phyloP scores from a whole-genome alignment of 2,888 invertebrate genomes.

The Agriopis marginaria region DNA sequence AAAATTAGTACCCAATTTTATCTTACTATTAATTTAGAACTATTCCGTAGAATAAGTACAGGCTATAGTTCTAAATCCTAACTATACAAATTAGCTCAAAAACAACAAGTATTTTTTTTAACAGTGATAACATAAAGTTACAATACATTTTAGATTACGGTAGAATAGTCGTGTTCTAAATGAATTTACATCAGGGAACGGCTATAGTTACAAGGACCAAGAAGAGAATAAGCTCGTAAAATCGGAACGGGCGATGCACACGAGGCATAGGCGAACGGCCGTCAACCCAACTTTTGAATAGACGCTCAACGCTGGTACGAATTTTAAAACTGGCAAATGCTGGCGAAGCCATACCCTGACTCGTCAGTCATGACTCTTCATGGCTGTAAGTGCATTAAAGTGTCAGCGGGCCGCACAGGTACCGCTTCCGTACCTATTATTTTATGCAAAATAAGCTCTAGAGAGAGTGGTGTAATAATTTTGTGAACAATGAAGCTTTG shows the following conservation, averaged over 20 bases:
- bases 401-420: constrained; percentile 62
- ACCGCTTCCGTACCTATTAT: constrained; percentile 66
- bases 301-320: constrained; percentile 46
- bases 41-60: too few species aligned
- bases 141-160: too few species aligned
- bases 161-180: neutral
- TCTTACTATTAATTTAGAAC: too few species aligned
- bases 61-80: too few species aligned
- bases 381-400: constrained; percentile 72
- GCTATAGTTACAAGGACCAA: constrained; percentile 10
- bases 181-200: constrained; percentile 9
- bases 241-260: constrained; percentile 47
- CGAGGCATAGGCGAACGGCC: constrained; percentile 48
- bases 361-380: constrained; percentile 60
- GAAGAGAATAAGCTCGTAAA: constrained; percentile 48
- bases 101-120: too few species aligned
- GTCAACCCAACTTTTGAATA: constrained; percentile 59
- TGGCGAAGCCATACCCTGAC: constrained; percentile 52
- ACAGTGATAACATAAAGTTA: too few species aligned
- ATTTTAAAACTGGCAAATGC: constrained; percentile 61
- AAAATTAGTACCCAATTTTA: too few species aligned
- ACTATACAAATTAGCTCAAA: too few species aligned
- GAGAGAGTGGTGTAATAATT: constrained; percentile 68
- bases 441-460: constrained; percentile 75
- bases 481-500: constrained; percentile 70